These are phyloP conservation scores for Diachasma alloeum DNA, from an alignment of 1,140 invertebrate species.

Conservation along the genomic window DNA sequence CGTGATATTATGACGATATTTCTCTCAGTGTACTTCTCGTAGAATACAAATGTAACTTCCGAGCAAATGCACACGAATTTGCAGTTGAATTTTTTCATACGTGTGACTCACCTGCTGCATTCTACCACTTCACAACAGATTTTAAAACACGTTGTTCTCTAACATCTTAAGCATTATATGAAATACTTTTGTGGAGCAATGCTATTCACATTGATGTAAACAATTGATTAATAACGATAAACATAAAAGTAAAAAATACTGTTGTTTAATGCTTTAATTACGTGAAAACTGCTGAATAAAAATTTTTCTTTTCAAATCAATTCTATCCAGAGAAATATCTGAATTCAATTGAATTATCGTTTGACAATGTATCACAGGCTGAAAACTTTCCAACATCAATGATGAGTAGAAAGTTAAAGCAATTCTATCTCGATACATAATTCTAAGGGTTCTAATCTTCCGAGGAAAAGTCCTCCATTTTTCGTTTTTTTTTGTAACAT, in stretches of 20 bases:
- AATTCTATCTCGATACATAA: not conserved
- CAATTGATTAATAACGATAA: not conserved
- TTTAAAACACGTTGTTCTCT: too few relatives aligned
- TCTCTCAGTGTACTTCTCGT: too few relatives aligned
- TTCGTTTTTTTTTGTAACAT: not conserved
- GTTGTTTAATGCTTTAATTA: not conserved
- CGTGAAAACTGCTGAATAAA: not conserved
- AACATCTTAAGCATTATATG: not conserved
- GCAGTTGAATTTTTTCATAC: too few relatives aligned
- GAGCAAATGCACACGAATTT: too few relatives aligned
- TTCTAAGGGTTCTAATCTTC: not conserved
- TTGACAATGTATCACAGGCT: not conserved
- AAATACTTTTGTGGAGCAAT: not conserved
- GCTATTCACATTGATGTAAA: not conserved
- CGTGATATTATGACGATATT: too few relatives aligned
- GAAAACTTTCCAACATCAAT: not conserved
- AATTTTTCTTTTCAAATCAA: not conserved
- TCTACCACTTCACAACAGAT: too few relatives aligned
- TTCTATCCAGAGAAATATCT: not conserved
- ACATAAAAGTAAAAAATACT: not conserved
- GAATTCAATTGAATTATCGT: conserved; percentile 3
- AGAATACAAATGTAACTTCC: too few relatives aligned
- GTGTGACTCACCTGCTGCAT: not conserved
- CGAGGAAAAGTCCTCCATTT: too few relatives aligned
- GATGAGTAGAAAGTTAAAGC: not conserved